Conservation (phyloP, 2,113 vertebrate genomes). For the Saguinus midas region DNA sequence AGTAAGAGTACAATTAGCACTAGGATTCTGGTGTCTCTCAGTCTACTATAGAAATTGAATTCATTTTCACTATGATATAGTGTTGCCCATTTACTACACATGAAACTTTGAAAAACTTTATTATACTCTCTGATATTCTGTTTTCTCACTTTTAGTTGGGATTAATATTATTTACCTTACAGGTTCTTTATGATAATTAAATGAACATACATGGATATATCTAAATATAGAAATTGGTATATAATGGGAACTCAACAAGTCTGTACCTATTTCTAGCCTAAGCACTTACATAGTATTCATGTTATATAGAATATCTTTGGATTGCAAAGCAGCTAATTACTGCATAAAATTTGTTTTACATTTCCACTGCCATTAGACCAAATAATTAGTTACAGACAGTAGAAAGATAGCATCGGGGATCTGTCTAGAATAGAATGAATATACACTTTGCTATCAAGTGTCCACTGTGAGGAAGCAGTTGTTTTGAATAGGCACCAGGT, state of each 20-base stretch:
- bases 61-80: not conserved
- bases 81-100: not conserved
- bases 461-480: conserved; percentile 33
- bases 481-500: conserved; percentile 51
- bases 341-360: not conserved
- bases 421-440: conserved; percentile 47
- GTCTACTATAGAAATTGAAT: not conserved
- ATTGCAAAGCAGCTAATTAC: not conserved
- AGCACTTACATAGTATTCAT: not conserved
- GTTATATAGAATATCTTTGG: not conserved
- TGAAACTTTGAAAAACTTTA: not conserved
- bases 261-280: not conserved
- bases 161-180: not conserved
- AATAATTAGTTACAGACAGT: conserved; percentile 52
- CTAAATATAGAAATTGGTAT: not conserved
- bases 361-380: not conserved
- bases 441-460: conserved; percentile 37
- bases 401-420: conserved; percentile 37
- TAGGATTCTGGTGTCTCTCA: not conserved
- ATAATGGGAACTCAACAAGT: not conserved
- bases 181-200: not conserved
- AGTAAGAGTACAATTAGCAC: not conserved
- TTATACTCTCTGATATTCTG: not conserved
- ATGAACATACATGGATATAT: not conserved
- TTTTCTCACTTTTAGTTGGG: not conserved